Evolutionary conservation across 2,797 vertebrate genomes (phyloP), one percentile per base, ranked within the genome.

Genomic region (Agapornis canus): DNA sequence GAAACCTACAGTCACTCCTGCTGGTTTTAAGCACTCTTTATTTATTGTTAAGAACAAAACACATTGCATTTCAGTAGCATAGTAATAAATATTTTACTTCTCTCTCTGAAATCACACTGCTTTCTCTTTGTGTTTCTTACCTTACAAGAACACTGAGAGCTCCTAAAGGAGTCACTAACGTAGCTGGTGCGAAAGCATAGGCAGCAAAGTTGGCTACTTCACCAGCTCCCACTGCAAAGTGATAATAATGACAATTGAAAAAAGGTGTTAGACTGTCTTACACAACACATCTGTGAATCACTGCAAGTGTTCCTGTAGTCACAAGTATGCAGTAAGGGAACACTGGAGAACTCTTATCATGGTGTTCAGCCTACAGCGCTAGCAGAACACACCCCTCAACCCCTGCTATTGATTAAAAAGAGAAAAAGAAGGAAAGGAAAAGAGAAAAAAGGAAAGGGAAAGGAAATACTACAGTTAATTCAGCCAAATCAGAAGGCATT

Each of bases 101-200:
- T 29, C 26, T 83, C 31, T 80, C 79, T 10, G 15, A 73, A 85
- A n/a, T 64, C 32, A 45, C 56, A 6, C 8, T 35, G 25, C 42
- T 70, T 91, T 82, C 25, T 82, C 31, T 43, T 85, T 31, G 21
- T 11, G 43, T 66, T 51, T 77, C 98, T 97, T 98, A 99, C 99
- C 99, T 99, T 97, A 99, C 99, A 11, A 99, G 98, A 92, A 99
- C 99, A 42, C 99, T 99, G 96, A 99, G 99, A 65, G 99, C 99
- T 91, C 99, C 99, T 29, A 99, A 97, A 2, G 99, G 99, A 52
- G 99, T 99, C 96, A 99, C 99, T 39, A 99, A 98, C 0, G 99
- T 99, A 19, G 99, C 99, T 13, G 99, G 99, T 92, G 99, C 99
- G 77, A 99, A 99, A n/a, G 99, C 99, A 39, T 99, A 99, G 1